These are phyloP conservation scores for Labeo catla DNA, from an alignment of 2,113 vertebrate genomes.

Conservation along the genomic window DNA sequence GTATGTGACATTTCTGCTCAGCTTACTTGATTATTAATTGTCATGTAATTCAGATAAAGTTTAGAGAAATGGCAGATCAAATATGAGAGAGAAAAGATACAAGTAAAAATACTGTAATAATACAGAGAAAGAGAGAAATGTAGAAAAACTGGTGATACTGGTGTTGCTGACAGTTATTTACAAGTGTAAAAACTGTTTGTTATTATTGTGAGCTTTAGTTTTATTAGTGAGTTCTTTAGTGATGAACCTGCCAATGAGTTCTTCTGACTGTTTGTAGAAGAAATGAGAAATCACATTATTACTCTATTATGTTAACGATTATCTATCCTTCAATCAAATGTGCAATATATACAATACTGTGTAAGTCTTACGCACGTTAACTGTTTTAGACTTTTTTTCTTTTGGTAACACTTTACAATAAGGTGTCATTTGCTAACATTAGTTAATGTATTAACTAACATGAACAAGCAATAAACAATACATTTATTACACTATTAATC, in stretches of 20 bases:
- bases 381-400: too few species aligned
- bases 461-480: too few species aligned
- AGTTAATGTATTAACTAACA: too few species aligned
- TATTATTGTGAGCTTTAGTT: too few species aligned
- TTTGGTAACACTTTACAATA: too few species aligned
- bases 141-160: not conserved
- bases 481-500: too few species aligned
- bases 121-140: not conserved
- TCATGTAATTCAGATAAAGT: not conserved
- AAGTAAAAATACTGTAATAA: not conserved
- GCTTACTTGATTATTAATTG: not conserved
- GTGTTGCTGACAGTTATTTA: not conserved
- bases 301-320: not conserved
- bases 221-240: too few species aligned
- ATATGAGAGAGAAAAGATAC: not conserved
- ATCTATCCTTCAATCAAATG: not conserved
- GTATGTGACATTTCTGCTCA: not conserved
- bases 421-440: too few species aligned
- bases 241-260: not conserved
- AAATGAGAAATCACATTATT: too few species aligned
- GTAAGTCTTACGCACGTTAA: not conserved
- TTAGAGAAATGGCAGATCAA: not conserved
- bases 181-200: too few species aligned
- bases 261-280: not conserved
- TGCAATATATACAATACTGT: not conserved